Conservation (phyloP, 1,140 invertebrate genomes). For the Rhagoletis zephyria region DNA sequence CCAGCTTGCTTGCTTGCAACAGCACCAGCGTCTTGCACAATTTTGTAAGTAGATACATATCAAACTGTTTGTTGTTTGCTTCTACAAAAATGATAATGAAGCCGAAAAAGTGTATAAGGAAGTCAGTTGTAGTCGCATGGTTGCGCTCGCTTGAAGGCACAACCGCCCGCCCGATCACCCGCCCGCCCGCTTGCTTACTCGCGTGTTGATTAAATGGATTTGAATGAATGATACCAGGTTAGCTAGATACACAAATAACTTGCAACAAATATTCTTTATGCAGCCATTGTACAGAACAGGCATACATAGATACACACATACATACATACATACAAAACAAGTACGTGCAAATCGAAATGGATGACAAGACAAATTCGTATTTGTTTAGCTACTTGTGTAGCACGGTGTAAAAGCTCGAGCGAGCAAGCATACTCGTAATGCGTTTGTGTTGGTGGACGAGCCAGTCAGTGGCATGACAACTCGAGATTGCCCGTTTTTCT, state of each 20-base stretch:
- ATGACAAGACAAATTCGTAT: slow-evolving; percentile 48
- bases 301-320: not conserved
- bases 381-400: not conserved
- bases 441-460: not conserved
- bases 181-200: not conserved
- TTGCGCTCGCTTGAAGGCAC: too few relatives aligned
- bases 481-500: slow-evolving; percentile 37
- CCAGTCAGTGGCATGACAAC: slow-evolving; percentile 23
- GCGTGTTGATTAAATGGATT: slow-evolving; percentile 46
- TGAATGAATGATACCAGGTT: slow-evolving; percentile 45
- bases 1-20: not conserved
- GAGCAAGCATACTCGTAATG: not conserved
- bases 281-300: not conserved
- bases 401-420: not conserved
- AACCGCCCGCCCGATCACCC: not conserved
- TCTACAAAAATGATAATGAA: slow-evolving; percentile 42
- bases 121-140: not conserved
- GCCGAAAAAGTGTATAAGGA: slow-evolving; percentile 26
- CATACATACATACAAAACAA: not conserved
- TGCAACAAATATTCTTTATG: slow-evolving; percentile 17
- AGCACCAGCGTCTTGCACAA: not conserved
- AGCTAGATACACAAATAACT: slow-evolving; percentile 39
- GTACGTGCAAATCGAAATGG: not conserved
- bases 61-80: not conserved
- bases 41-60: too few relatives aligned